A percentile compares a stretch with the other conserved stretches of the same genome.
phyloP scores from a whole-genome alignment of 2,888 invertebrate genomes.

The Pherbina coryleti region DNA sequence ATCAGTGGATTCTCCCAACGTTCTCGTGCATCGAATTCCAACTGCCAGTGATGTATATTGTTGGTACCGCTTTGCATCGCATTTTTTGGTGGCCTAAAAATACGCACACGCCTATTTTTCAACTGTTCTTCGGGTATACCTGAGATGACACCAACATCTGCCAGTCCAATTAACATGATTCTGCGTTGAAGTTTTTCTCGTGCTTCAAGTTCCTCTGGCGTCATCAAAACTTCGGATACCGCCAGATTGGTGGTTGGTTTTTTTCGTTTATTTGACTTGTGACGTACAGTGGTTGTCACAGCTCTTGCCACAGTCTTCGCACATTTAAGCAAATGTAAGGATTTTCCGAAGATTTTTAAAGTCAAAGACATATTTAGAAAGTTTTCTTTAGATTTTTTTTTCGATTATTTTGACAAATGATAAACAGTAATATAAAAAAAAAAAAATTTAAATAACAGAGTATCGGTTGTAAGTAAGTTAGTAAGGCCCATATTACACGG shows the following conservation, averaged over 20 bases:
- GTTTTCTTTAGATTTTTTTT: too few species aligned
- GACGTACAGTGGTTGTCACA: not conserved
- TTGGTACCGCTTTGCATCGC: slow-evolving; percentile 98
- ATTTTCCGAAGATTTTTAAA: too few species aligned
- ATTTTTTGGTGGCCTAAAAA: slow-evolving; percentile 93
- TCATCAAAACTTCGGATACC: slow-evolving; percentile 57
- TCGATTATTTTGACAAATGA: too few species aligned
- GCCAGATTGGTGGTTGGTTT: slow-evolving; percentile 48
- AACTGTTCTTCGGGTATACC: slow-evolving; percentile 95
- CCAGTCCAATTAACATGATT: slow-evolving; percentile 70
- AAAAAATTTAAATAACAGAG: too few species aligned
- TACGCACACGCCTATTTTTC: slow-evolving; percentile 84
- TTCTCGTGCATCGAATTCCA: slow-evolving; percentile 95
- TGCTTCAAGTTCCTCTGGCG: slow-evolving; percentile 64
- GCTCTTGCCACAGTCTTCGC: not conserved
- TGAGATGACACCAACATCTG: slow-evolving; percentile 79
- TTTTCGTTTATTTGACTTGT: not conserved
- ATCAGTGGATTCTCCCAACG: slow-evolving; percentile 99
- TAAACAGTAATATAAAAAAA: too few species aligned
- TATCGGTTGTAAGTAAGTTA: too few species aligned
- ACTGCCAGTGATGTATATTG: slow-evolving; percentile 90
- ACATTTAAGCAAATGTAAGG: too few species aligned
- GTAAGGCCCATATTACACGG: too few species aligned
- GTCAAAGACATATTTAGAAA: too few species aligned
- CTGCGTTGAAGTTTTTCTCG: slow-evolving; percentile 63